phyloP scores from a whole-genome alignment of 2,797 vertebrate genomes.

The Sarcophilus harrisii region DNA sequence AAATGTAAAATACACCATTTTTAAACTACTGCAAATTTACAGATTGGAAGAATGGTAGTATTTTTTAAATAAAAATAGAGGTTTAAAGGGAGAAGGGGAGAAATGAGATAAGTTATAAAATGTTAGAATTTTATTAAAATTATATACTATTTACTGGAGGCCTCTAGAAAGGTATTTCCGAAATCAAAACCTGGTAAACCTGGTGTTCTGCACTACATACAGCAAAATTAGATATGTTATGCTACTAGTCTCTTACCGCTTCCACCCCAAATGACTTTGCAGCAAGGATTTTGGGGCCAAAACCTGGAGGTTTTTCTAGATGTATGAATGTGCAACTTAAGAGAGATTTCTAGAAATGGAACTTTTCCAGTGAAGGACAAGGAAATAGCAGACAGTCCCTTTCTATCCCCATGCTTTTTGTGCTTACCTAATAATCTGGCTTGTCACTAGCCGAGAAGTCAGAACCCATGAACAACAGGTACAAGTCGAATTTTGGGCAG shows the following conservation, averaged over 20 bases:
- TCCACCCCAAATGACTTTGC: not conserved
- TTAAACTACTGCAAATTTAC: no score
- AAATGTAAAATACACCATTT: not conserved
- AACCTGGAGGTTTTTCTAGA: not conserved
- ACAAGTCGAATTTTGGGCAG: not conserved
- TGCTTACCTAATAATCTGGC: not conserved
- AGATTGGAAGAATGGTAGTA: no score
- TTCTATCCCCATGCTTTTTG: not conserved
- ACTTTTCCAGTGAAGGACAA: not conserved
- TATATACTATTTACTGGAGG: not conserved
- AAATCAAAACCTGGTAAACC: no score
- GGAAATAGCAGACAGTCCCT: not conserved
- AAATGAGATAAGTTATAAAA: not conserved
- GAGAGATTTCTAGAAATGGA: not conserved
- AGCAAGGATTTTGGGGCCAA: not conserved
- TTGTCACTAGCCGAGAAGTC: not conserved
- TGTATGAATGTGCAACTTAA: not conserved
- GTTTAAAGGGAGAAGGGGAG: not conserved
- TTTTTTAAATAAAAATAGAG: not conserved
- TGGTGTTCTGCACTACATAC: not conserved
- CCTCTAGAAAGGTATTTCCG: no score
- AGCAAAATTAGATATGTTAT: no score
- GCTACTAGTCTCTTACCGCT: not conserved
- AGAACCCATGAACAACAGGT: not conserved
- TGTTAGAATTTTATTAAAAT: not conserved